Evolutionary conservation across 2,888 invertebrate genomes (phyloP).

Genomic region (Macrophya annulata): DNA sequence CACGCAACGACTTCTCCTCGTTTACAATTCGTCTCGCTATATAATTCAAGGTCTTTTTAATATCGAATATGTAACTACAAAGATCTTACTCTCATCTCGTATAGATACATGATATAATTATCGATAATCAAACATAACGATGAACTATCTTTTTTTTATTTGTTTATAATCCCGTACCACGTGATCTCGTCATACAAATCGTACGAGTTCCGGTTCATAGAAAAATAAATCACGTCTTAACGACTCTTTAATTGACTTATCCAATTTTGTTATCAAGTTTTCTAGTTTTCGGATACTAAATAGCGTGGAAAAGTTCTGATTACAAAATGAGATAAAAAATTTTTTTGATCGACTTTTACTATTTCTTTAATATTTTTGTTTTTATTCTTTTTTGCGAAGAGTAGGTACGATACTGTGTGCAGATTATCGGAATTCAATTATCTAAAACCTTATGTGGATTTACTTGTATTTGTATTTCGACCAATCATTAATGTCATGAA

Average conservation of each 20-base stretch:
- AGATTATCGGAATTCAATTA: neutral
- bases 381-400: too few relatives aligned
- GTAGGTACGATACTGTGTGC: neutral
- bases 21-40: neutral
- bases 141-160: neutral
- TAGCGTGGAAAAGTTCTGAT: neutral
- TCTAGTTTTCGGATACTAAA: neutral
- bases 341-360: neutral
- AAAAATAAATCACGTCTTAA: constrained; percentile 4
- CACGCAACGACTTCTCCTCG: neutral
- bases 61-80: neutral
- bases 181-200: neutral
- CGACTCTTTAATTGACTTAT: neutral
- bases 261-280: neutral
- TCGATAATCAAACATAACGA: neutral
- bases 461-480: neutral
- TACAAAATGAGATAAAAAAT: too few relatives aligned
- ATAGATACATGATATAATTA: neutral
- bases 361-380: too few relatives aligned
- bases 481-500: constrained; percentile 3
- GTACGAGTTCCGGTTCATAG: neutral
- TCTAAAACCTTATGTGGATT: neutral
- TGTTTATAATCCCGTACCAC: neutral
- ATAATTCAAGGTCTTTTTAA: constrained; percentile 17
- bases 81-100: neutral